Conservation (phyloP, 2,888 invertebrate species). For the Adineta ricciae region DNA sequence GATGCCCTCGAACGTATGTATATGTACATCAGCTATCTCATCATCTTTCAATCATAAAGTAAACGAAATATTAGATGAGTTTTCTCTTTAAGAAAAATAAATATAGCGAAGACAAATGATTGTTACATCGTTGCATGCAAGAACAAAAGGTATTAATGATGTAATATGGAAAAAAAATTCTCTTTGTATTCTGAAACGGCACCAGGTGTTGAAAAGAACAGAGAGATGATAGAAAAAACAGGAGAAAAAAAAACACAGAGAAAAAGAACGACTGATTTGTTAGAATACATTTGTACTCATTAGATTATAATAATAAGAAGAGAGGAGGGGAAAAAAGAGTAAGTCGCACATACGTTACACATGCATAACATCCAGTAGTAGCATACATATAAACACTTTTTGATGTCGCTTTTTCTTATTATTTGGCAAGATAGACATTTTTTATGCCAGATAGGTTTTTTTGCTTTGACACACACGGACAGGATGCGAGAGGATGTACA, state of each 20-base stretch:
- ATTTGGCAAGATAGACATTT: background rate
- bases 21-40: background rate
- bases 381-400: background rate
- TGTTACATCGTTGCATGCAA: background rate
- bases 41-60: slow-evolving; percentile 21
- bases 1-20: background rate
- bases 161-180: background rate
- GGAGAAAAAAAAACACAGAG: background rate
- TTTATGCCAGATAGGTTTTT: background rate
- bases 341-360: background rate
- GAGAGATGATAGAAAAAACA: background rate
- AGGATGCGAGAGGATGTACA: background rate
- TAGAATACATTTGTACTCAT: background rate
- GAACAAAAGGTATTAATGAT: background rate
- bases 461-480: background rate
- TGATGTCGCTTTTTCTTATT: background rate
- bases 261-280: background rate
- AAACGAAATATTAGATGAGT: slow-evolving; percentile 17
- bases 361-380: background rate
- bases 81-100: slow-evolving; percentile 13
- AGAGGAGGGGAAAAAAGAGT: no score
- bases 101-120: background rate
- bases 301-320: background rate
- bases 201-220: background rate
- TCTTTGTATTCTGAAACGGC: background rate